Percentiles rank a stretch among this genome's conserved stretches.
Conservation (phyloP, 2,888 invertebrate genomes). For the Maniola hyperantus region DNA sequence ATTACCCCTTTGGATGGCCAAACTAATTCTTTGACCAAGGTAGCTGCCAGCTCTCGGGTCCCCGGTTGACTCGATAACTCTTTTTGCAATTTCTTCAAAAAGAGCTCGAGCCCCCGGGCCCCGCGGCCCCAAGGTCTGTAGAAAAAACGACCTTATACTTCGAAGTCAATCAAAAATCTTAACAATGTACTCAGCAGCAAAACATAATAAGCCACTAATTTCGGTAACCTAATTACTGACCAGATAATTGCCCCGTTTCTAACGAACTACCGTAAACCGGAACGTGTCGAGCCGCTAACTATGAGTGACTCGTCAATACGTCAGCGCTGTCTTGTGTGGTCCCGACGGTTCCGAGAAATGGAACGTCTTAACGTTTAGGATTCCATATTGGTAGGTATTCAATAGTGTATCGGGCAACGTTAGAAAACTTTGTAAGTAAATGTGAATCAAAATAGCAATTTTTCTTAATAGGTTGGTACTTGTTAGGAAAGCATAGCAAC, state of each 20-base stretch:
- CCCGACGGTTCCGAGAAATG: conserved; percentile 44
- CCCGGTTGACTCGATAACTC: too few relatives aligned
- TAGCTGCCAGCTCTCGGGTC: too few relatives aligned
- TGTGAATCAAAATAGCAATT: background rate
- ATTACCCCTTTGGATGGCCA: too few relatives aligned
- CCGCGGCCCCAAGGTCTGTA: too few relatives aligned
- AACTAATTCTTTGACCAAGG: too few relatives aligned
- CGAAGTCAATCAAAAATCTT: background rate
- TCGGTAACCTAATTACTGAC: conserved; percentile 17
- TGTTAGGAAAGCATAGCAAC: too few relatives aligned
- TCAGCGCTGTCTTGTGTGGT: conserved; percentile 48
- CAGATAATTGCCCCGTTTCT: conserved; percentile 23
- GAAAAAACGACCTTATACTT: too few relatives aligned
- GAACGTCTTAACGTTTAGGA: conserved; percentile 28
- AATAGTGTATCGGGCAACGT: background rate
- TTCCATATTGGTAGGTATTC: background rate
- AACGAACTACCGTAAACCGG: conserved; percentile 26
- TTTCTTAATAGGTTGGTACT: too few relatives aligned
- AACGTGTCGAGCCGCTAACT: conserved; percentile 26
- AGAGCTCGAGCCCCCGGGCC: too few relatives aligned
- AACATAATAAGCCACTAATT: conserved; percentile 11
- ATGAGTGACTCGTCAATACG: conserved; percentile 40
- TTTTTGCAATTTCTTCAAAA: too few relatives aligned
- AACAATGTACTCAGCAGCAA: background rate
- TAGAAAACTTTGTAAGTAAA: background rate